A percentile compares a stretch with the other conserved stretches of the same genome.
Conservation (phyloP, 2,113 vertebrate species). For the Rana temporaria region DNA sequence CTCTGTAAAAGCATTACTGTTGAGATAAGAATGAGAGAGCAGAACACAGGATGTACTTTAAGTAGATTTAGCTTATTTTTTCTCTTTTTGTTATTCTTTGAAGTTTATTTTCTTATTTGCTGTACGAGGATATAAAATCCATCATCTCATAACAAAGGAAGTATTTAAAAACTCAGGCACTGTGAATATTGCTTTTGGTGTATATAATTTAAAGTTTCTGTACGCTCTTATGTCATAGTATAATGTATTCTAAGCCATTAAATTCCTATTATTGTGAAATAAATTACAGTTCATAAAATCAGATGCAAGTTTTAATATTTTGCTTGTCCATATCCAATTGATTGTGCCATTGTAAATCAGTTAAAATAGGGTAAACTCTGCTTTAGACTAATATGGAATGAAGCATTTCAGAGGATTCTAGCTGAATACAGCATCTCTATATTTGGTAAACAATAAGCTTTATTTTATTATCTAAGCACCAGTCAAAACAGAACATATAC, state of each 20-base stretch:
- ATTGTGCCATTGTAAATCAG: constrained; percentile 52
- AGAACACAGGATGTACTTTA: constrained; percentile 42
- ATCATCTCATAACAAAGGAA: constrained; percentile 53
- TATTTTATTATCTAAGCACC: constrained; percentile 19
- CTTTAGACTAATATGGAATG: constrained; percentile 3
- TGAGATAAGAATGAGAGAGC: constrained; percentile 33
- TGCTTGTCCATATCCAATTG: constrained; percentile 49
- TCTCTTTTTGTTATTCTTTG: constrained; percentile 48
- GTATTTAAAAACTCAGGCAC: constrained; percentile 42
- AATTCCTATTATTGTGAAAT: constrained; percentile 49
- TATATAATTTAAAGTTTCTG: constrained; percentile 54
- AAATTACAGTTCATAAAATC: constrained; percentile 55
- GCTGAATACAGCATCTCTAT: not conserved
- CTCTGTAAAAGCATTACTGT: constrained; percentile 39
- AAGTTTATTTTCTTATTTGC: constrained; percentile 57
- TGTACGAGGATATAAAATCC: constrained; percentile 49
- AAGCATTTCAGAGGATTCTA: constrained; percentile 26
- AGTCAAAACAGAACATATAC: not conserved
- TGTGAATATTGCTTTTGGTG: constrained; percentile 51
- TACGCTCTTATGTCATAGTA: constrained; percentile 46
- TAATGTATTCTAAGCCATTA: constrained; percentile 56
- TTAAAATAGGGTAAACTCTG: constrained; percentile 38
- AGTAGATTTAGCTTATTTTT: constrained; percentile 41
- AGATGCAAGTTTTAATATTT: constrained; percentile 49
- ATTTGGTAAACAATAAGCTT: constrained; percentile 35